Evolutionary conservation across 1,140 invertebrate genomes (phyloP).

Genomic region (Eciton burchellii): DNA sequence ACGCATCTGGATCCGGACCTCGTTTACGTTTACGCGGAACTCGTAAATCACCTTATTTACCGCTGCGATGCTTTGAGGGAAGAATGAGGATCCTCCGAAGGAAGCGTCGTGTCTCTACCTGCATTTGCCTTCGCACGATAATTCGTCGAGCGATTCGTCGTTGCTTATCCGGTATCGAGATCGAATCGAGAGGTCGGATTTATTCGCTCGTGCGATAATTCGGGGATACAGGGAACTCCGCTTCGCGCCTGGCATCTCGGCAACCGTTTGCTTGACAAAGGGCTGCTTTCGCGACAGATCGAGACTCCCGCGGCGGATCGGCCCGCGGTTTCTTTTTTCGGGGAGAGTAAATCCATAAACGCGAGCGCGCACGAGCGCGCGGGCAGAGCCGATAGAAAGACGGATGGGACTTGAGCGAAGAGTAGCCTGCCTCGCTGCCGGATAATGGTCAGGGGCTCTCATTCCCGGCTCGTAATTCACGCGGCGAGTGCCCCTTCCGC

Average conservation of each 20-base stretch:
- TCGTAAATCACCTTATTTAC: not conserved
- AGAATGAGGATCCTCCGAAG: no score
- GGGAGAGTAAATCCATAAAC: constrained; percentile 48
- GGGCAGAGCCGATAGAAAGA: constrained; percentile 58
- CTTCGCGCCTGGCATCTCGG: no score
- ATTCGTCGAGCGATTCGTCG: no score
- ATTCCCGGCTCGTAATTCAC: constrained; percentile 23
- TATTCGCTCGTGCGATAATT: not conserved
- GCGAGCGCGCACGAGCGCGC: constrained; percentile 19
- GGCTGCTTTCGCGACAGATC: not conserved
- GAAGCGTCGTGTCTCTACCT: no score
- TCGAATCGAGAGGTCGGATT: not conserved
- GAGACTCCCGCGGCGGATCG: not conserved
- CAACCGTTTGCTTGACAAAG: not conserved
- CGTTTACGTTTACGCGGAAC: constrained; percentile 4
- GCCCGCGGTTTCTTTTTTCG: constrained; percentile 45
- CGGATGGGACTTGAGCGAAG: constrained; percentile 64
- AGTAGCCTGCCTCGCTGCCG: constrained; percentile 59
- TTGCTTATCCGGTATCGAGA: no score
- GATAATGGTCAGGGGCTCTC: constrained; percentile 63
- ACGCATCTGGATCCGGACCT: constrained; percentile 20
- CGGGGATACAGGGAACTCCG: not conserved
- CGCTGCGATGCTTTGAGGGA: not conserved
- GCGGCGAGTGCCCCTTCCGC: not conserved
- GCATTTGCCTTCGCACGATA: no score